phyloP scores from a whole-genome alignment of 2,888 invertebrate genomes.

The Sabatieria punctata region DNA sequence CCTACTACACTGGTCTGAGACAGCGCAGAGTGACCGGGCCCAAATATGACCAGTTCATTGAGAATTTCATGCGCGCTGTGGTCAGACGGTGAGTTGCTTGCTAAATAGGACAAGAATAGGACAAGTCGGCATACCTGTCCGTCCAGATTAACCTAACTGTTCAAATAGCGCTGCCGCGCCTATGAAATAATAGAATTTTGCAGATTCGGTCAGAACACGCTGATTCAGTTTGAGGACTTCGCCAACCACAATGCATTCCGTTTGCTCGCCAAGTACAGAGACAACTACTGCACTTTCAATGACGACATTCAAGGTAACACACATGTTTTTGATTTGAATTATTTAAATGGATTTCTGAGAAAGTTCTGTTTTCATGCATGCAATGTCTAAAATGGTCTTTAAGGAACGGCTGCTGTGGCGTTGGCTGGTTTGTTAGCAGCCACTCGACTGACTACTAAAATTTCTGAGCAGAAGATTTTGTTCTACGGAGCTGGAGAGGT shows the following conservation, averaged over 20 bases:
- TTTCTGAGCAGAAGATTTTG: constrained; percentile 67
- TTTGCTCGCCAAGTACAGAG: constrained; percentile 69
- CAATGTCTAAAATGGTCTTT: too few relatives aligned
- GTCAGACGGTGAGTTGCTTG: constrained; percentile 43
- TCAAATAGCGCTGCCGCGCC: too few relatives aligned
- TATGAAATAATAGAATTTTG: too few relatives aligned
- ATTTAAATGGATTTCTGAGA: too few relatives aligned
- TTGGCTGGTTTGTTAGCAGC: constrained; percentile 80
- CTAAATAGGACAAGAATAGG: too few relatives aligned
- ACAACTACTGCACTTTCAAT: constrained; percentile 83
- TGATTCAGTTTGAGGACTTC: constrained; percentile 86
- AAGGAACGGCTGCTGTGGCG: constrained; percentile 70
- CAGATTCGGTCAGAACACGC: constrained; percentile 39
- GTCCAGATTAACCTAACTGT: too few relatives aligned
- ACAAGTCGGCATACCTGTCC: too few relatives aligned
- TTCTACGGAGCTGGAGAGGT: constrained; percentile 96
- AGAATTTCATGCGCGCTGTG: constrained; percentile 85
- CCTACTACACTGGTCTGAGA: too few relatives aligned
- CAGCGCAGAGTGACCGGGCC: constrained; percentile 60
- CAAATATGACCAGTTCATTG: constrained; percentile 71
- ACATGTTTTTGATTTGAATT: too few relatives aligned
- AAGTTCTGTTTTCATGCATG: too few relatives aligned
- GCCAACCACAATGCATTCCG: constrained; percentile 92
- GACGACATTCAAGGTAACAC: constrained; percentile 98
- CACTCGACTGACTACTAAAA: constrained; percentile 59